phyloP scores from a whole-genome alignment of 2,797 vertebrate species.

The Pterois miles region DNA sequence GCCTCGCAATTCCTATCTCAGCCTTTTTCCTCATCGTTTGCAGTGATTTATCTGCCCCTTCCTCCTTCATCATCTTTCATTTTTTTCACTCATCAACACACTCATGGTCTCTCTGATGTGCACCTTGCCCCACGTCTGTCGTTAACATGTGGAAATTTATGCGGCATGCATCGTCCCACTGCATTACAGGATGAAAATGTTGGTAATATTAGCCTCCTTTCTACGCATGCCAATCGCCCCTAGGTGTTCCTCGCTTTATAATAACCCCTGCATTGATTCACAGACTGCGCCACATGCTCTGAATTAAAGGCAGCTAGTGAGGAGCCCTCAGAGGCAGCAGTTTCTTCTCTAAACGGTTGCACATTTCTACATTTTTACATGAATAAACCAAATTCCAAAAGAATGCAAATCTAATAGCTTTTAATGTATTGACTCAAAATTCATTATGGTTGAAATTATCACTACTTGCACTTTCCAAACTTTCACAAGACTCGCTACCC shows the following conservation, averaged over 20 bases:
- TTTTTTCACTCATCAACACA: conserved; percentile 46
- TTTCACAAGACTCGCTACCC: too few relatives aligned
- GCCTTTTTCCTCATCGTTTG: conserved; percentile 12
- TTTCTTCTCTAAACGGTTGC: not conserved
- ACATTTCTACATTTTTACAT: not conserved
- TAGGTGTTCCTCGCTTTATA: conserved; percentile 49
- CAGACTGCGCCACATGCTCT: conserved; percentile 26
- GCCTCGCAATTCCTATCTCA: conserved; percentile 20
- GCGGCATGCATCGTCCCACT: conserved; percentile 9
- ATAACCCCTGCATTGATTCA: conserved; percentile 52
- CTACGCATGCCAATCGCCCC: conserved; percentile 43
- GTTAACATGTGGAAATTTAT: conserved; percentile 59
- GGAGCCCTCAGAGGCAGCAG: conserved; percentile 25
- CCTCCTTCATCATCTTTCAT: conserved; percentile 39
- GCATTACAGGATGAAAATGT: conserved; percentile 50
- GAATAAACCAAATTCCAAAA: conserved; percentile 1
- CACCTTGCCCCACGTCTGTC: conserved; percentile 14
- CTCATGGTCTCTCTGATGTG: conserved; percentile 28
- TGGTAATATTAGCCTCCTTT: conserved; percentile 47
- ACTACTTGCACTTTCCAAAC: not conserved
- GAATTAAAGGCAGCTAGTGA: conserved; percentile 41
- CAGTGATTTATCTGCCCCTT: conserved; percentile 8
- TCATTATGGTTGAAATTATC: not conserved
- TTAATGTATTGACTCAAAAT: not conserved
- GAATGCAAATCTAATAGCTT: not conserved